These are phyloP conservation scores for Trachurus trachurus DNA, from an alignment of 2,797 vertebrate genomes.

Conservation along the genomic window DNA sequence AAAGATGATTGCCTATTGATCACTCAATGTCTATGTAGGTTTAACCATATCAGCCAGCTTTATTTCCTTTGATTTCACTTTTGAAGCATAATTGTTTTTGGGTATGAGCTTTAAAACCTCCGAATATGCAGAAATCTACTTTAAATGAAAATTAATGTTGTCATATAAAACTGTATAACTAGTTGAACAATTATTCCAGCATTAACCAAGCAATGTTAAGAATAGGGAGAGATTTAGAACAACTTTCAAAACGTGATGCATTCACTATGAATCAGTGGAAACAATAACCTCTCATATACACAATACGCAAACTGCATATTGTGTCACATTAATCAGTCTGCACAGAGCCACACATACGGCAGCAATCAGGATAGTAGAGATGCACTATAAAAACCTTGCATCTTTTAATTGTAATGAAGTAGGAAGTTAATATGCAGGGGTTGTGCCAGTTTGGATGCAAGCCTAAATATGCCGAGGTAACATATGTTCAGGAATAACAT, in stretches of 20 bases:
- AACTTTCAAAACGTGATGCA: not conserved
- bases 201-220: not conserved
- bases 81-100: not conserved
- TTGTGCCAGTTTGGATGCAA: not conserved
- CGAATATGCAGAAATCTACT: not conserved
- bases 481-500: not conserved
- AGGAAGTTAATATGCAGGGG: not conserved
- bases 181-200: not conserved
- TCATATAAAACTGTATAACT: not conserved
- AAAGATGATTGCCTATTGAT: slow-evolving; percentile 62
- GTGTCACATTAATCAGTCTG: not conserved
- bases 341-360: not conserved
- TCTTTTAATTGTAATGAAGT: not conserved
- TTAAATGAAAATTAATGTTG: not conserved
- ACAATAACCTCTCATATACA: not conserved
- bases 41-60: slow-evolving; percentile 23
- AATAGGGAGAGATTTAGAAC: not conserved
- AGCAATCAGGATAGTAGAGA: not conserved
- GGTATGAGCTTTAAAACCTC: not conserved
- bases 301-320: not conserved
- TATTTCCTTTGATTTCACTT: slow-evolving; percentile 25
- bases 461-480: not conserved
- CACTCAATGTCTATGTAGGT: slow-evolving; percentile 10
- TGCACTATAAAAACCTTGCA: not conserved
- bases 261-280: not conserved